These are phyloP conservation scores for Poeciliopsis presidionis DNA, from an alignment of 2,797 vertebrate species.

Conservation along the genomic window DNA sequence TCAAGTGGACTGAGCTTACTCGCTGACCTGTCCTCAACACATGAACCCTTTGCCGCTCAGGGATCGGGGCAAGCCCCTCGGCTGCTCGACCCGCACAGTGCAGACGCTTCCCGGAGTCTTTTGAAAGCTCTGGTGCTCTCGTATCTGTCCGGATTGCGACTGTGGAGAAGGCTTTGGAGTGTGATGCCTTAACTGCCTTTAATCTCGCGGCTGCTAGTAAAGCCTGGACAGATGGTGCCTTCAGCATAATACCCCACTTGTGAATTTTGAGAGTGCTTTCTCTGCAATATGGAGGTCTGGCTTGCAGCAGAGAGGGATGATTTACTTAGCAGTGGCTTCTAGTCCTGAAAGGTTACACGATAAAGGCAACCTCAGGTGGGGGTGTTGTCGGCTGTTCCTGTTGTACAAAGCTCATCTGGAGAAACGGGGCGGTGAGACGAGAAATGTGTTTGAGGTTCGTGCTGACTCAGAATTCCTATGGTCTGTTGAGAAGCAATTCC, in stretches of 20 bases:
- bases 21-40: slow-evolving; percentile 56
- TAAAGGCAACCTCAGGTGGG: slow-evolving; percentile 62
- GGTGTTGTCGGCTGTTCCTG: slow-evolving; percentile 52
- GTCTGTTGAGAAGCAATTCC: slow-evolving; percentile 59
- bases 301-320: slow-evolving; percentile 65
- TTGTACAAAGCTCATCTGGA: slow-evolving; percentile 49
- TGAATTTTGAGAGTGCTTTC: slow-evolving; percentile 74
- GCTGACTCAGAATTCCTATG: slow-evolving; percentile 76
- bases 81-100: slow-evolving; percentile 29
- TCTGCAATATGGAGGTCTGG: slow-evolving; percentile 74
- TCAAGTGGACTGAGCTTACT: slow-evolving; percentile 53
- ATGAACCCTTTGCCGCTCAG: slow-evolving; percentile 33
- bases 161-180: slow-evolving; percentile 49
- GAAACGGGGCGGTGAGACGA: slow-evolving; percentile 43
- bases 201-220: slow-evolving; percentile 67
- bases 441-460: slow-evolving; percentile 32
- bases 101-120: slow-evolving; percentile 7
- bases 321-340: slow-evolving; percentile 76
- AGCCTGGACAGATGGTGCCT: slow-evolving; percentile 77
- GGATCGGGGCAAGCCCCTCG: slow-evolving; percentile 27
- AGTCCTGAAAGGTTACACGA: slow-evolving; percentile 74
- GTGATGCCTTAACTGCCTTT: slow-evolving; percentile 68
- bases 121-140: slow-evolving; percentile 16
- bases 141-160: slow-evolving; percentile 44
- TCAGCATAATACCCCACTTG: slow-evolving; percentile 65